A percentile compares a stretch with the other conserved stretches of the same genome.
These are phyloP conservation scores for Drosophila orena DNA, from an alignment of 1,140 invertebrate genomes.

Conservation along the genomic window DNA sequence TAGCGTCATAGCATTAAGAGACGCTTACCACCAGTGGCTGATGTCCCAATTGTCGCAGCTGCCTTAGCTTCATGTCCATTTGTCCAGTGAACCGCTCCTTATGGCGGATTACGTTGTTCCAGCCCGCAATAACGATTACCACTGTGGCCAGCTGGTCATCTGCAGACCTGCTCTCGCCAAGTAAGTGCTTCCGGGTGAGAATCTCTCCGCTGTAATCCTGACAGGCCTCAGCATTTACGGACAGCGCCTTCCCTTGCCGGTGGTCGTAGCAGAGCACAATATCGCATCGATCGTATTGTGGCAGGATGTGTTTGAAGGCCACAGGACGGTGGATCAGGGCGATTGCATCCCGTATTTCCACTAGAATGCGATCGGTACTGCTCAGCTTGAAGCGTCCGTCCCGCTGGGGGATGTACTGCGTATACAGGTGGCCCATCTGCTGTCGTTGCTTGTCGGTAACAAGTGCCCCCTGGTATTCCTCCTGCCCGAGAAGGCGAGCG, in stretches of 20 bases:
- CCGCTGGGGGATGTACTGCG: conserved; percentile 84
- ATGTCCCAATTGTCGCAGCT: conserved; percentile 87
- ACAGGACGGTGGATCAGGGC: conserved; percentile 55
- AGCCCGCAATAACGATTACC: conserved; percentile 84
- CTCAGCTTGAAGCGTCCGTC: conserved; percentile 84
- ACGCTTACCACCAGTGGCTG: conserved; percentile 86
- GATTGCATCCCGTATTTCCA: conserved; percentile 83
- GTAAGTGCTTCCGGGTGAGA: conserved; percentile 75
- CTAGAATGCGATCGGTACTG: conserved; percentile 84
- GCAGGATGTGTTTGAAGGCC: conserved; percentile 86
- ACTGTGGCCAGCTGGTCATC: conserved; percentile 78
- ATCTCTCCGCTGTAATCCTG: conserved; percentile 70
- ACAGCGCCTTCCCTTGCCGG: conserved; percentile 32
- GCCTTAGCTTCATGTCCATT: conserved; percentile 86
- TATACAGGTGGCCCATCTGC: conserved; percentile 85
- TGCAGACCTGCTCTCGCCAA: conserved; percentile 60
- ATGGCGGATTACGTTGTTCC: conserved; percentile 84
- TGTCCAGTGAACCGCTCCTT: conserved; percentile 82
- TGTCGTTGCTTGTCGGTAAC: conserved; percentile 77
- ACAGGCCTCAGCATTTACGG: conserved; percentile 21
- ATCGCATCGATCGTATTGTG: conserved; percentile 86
- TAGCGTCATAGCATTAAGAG: no score
- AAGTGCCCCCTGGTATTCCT: conserved; percentile 85
- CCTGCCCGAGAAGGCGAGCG: conserved; percentile 84
- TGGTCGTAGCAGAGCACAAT: conserved; percentile 74